Evolutionary conservation across 2,888 invertebrate genomes (phyloP).

Genomic region (Bimastos eiseni): DNA sequence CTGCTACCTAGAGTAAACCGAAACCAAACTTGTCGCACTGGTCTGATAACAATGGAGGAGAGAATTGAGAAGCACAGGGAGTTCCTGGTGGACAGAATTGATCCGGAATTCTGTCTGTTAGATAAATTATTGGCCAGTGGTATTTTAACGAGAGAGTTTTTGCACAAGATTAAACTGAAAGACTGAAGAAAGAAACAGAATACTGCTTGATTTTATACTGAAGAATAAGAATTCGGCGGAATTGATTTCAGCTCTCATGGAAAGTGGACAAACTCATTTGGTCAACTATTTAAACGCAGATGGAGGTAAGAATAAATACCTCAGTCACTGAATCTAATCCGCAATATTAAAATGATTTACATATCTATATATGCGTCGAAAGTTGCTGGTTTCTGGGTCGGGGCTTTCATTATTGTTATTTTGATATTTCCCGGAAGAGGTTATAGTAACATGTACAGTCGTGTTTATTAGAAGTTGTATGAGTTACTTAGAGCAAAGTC

Average conservation of each 20-base stretch:
- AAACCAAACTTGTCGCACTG: not conserved
- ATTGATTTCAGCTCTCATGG: not conserved
- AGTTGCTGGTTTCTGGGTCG: no score
- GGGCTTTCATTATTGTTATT: no score
- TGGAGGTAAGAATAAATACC: not conserved
- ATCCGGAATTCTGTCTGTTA: not conserved
- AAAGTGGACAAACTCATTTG: not conserved
- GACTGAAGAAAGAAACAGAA: not conserved
- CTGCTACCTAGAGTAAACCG: not conserved
- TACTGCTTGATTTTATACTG: not conserved
- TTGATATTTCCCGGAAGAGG: no score
- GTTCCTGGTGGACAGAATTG: not conserved
- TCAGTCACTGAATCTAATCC: no score
- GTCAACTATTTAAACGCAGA: not conserved
- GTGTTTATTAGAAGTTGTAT: no score
- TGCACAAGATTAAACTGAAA: not conserved
- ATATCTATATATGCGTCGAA: no score
- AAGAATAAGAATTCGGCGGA: not conserved
- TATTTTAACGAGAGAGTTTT: not conserved
- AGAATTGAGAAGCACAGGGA: not conserved
- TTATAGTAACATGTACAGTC: no score
- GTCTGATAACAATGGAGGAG: not conserved
- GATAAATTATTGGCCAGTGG: not conserved
- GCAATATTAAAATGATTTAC: no score
- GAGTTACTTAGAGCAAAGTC: no score